Base-by-base conservation (phyloP, 2,113 vertebrate species). In the Dicerorhinus sumatrensis region DNA sequence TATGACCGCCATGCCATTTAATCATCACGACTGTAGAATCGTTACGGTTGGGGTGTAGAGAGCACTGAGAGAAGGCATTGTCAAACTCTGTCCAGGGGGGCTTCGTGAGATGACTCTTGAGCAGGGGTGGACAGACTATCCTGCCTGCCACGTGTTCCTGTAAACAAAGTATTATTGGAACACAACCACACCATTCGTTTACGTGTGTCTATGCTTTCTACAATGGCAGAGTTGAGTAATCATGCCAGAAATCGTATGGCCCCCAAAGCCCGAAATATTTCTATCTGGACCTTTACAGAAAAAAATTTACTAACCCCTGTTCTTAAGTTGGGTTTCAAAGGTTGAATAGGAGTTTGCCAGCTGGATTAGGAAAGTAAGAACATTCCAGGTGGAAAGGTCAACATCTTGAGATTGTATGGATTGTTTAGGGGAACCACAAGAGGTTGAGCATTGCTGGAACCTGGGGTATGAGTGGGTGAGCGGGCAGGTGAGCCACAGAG, bases 311-410 rank as follows among this genome's bases (percentile, higher is more conserved):
- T 17, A 18, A 46, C 27, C 14, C 13, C 58, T 33, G 18, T 72
- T 91, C 69, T 81, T 79, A 83, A 82, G 33, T 46, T 83, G 58
- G 33, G 60, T 70, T 93, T 94, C 69, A 58, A 72, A 97, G 89
- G 21, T 84, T 95, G 58, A 69, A 29, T 17, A 96, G 65, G 63
- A 76, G 70, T 81, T 70, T 84, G 27, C 81, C 5, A 13, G 62
- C 11, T 79, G 46, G 27, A 76, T 84, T 54, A 12, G 63, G 80
- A 70, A 42, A 91, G 88, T 21, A 14, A 76, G 79, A 81, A 48
- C 18, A 42, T 87, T 65, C 69, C 31, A 25, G 11, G 18, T 51
- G 36, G 48, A 75, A 95, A 82, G 31, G 39, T 18, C 58, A 36
- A 16, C 51, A n/a, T 29, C 33, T 2, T 36, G 46, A 51, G 29